Evolutionary conservation across 2,888 invertebrate species (phyloP).

Genomic region (Melinaea menophilus): DNA sequence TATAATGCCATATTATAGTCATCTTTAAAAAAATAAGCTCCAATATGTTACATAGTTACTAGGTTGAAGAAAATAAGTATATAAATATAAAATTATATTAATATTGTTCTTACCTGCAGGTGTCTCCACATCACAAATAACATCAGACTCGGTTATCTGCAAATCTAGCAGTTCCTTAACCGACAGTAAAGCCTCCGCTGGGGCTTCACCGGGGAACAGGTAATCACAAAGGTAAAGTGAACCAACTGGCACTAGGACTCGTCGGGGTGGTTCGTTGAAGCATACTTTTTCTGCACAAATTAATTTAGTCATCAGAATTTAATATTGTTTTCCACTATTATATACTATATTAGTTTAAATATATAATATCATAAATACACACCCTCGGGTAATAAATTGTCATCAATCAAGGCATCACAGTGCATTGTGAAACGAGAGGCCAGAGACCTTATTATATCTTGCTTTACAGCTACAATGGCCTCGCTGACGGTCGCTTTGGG

Average conservation of each 20-base stretch:
- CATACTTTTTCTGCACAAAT: constrained; percentile 82
- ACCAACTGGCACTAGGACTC: constrained; percentile 86
- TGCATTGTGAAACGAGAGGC: constrained; percentile 93
- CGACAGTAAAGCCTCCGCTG: constrained; percentile 87
- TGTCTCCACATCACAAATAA: constrained; percentile 85
- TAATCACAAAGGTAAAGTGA: constrained; percentile 90
- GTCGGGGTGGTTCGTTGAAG: constrained; percentile 92
- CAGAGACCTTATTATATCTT: constrained; percentile 91
- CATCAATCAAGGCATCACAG: constrained; percentile 94
- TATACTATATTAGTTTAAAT: too few species aligned
- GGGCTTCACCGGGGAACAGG: constrained; percentile 93
- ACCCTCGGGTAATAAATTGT: constrained; percentile 85
- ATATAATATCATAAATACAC: constrained; percentile 14
- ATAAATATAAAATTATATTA: too few species aligned
- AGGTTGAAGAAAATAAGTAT: background rate
- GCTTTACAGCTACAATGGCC: constrained; percentile 84
- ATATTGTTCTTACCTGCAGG: constrained; percentile 80
- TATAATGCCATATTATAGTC: too few species aligned
- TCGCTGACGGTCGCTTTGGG: constrained; percentile 85
- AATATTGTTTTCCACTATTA: too few species aligned
- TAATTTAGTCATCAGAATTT: too few species aligned
- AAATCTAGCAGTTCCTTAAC: constrained; percentile 90
- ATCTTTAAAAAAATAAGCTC: background rate
- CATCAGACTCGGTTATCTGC: constrained; percentile 82
- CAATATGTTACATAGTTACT: background rate